Percentiles rank a stretch among this genome's conserved stretches.
These are phyloP conservation scores for Tapirus indicus DNA, from an alignment of 2,797 vertebrate genomes.

Conservation along the genomic window DNA sequence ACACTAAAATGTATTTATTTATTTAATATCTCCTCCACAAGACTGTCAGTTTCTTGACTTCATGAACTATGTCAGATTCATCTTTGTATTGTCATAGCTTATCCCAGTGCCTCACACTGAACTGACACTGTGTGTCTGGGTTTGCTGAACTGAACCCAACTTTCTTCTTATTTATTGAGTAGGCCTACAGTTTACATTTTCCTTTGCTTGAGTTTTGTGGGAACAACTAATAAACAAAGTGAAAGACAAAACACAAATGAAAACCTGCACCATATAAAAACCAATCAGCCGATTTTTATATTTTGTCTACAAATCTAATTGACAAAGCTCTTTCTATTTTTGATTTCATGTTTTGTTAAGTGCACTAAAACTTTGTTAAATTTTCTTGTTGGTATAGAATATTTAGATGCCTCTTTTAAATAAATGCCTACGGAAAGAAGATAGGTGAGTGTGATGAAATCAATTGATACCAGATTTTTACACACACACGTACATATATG, in stretches of 20 bases:
- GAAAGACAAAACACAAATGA: not conserved
- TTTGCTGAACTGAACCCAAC: not conserved
- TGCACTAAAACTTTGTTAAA: not conserved
- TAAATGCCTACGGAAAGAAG: not conserved
- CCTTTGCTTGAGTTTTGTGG: not conserved
- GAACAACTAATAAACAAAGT: not conserved
- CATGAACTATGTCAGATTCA: not conserved
- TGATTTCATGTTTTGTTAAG: conserved; percentile 9
- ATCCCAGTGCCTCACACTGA: not conserved
- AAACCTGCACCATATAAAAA: not conserved
- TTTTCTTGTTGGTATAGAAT: not conserved
- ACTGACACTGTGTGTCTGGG: not conserved
- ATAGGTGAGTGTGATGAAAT: not conserved
- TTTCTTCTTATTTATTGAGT: not conserved
- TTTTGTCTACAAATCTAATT: not conserved
- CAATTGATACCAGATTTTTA: not conserved
- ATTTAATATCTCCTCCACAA: not conserved
- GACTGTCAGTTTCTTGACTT: not conserved
- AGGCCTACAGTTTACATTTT: not conserved
- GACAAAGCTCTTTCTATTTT: not conserved
- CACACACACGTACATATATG: not conserved
- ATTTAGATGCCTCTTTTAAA: not conserved
- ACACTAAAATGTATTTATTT: not conserved
- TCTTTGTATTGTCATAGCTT: not conserved
- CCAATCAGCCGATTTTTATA: not conserved